Evolutionary conservation across 1,140 invertebrate genomes (phyloP).

Genomic region (Cotesia glomerata): DNA sequence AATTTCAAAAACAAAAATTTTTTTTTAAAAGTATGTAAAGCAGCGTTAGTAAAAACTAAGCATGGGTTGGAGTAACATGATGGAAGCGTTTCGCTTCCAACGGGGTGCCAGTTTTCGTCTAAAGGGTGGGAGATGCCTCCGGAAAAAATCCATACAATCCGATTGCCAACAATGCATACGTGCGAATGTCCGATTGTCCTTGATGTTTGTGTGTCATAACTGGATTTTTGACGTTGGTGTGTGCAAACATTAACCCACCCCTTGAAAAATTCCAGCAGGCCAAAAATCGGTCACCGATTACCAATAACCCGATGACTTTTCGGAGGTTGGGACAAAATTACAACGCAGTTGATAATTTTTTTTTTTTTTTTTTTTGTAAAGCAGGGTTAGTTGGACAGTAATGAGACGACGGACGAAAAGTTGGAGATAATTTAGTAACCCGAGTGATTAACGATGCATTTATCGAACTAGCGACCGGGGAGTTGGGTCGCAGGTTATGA

Average conservation of each 20-base stretch:
- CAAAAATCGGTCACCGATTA: conserved; percentile 25
- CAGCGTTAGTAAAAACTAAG: too few relatives aligned
- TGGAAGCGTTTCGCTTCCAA: neutral
- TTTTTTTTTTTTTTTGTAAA: too few relatives aligned
- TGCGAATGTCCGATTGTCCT: conserved; percentile 31
- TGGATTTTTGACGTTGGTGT: conserved; percentile 29
- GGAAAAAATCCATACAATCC: conserved; percentile 40
- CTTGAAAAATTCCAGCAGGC: conserved; percentile 44
- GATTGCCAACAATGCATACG: conserved; percentile 34
- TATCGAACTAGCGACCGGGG: conserved; percentile 23
- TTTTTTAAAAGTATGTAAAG: too few relatives aligned
- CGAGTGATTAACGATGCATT: conserved; percentile 42
- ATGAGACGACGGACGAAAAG: too few relatives aligned
- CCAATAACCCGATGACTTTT: neutral
- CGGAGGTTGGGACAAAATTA: too few relatives aligned
- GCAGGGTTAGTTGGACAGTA: too few relatives aligned
- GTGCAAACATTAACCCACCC: conserved; percentile 52
- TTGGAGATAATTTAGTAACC: too few relatives aligned
- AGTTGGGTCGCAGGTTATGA: conserved; percentile 33
- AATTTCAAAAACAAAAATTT: too few relatives aligned
- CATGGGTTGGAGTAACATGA: too few relatives aligned
- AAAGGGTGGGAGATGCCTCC: conserved; percentile 18
- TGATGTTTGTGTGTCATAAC: conserved; percentile 37
- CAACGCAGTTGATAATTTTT: too few relatives aligned
- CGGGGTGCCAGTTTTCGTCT: conserved; percentile 1